These are phyloP conservation scores for Pseudorasbora parva DNA, from an alignment of 2,113 vertebrate species.

Conservation along the genomic window DNA sequence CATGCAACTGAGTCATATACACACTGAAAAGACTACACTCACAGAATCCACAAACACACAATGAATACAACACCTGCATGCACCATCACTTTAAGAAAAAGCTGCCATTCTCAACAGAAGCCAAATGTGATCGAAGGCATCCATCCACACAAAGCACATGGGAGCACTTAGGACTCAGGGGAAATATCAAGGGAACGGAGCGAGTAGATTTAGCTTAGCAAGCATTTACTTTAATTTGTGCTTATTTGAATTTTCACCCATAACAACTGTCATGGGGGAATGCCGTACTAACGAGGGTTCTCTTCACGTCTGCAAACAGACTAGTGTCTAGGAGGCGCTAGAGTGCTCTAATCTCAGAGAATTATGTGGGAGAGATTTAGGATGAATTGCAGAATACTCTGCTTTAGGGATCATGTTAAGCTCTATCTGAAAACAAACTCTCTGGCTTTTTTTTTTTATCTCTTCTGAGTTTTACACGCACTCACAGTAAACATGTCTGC, in stretches of 20 bases:
- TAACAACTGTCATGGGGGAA: background rate
- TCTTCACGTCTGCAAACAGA: conserved; percentile 11
- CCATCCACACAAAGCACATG: conserved; percentile 36
- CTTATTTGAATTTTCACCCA: conserved; percentile 10
- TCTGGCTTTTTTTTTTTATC: background rate
- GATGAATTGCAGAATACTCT: background rate
- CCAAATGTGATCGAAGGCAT: conserved; percentile 1
- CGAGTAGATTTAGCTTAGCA: background rate
- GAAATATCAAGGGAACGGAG: conserved; percentile 10
- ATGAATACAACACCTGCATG: conserved; percentile 36
- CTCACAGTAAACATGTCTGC: conserved; percentile 9
- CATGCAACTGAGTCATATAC: conserved; percentile 21
- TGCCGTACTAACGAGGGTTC: background rate
- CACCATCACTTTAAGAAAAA: conserved; percentile 16
- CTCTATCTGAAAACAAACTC: conserved; percentile 31
- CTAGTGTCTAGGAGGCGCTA: conserved; percentile 22
- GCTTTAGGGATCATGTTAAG: conserved; percentile 25
- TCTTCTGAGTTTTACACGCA: background rate
- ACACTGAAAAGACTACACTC: background rate
- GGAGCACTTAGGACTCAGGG: conserved; percentile 57
- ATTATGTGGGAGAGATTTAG: background rate
- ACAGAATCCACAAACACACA: conserved; percentile 7
- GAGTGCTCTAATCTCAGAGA: conserved; percentile 23
- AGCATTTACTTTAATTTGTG: conserved; percentile 1
- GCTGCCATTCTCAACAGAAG: conserved; percentile 39